Evolutionary conservation across 2,888 invertebrate genomes (phyloP), one percentile per base, ranked within the genome.

Genomic region (Clostera curtula): DNA sequence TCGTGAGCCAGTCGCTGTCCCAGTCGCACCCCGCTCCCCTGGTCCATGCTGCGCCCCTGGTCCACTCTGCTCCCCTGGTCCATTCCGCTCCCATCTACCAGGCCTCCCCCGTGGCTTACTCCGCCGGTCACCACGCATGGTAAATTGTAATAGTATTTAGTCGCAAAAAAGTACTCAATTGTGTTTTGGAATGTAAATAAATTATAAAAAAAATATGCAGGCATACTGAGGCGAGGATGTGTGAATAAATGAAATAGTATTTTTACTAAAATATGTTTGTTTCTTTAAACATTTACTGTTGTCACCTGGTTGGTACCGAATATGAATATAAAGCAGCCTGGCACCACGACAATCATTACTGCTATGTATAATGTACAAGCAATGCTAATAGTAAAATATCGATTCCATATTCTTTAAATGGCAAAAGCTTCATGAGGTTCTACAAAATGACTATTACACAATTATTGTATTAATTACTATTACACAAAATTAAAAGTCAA

Each of bases 221-320:
- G 62, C 64, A 69, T 41, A 73, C 55, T 66, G 64, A 56, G 66
- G 73, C 71, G 79, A 77, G 79, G 77, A 77, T 76, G 80, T 67
- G 80, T 74, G 75, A 80, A 80, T 80, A 80, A 79, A 80, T 73
- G 75, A 69, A 62, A 67, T 58, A 59, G 55, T 63, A 60, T 62
- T 41, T 61, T 58, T 44, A 47, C n/a, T 39, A 34, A 24, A 27
- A 12, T 25, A 10, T 19, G 32, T 46, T 30, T 23, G 32, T 49
- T 50, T 20, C 23, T 30, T 48, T 19, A 10, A 3, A 9, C 17
- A 10, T 9, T 9, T 14, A 3, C 14, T 2, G 7, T 18, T 5
- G 18, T 9, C 5, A 5, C 10, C 5, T 9, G 7, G 8, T 7
- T 4, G 10, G 3, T 19, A 10, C n/a, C n/a, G n/a, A n/a, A n/a